Percentiles rank a stretch among this genome's conserved stretches.
Conservation (phyloP, 1,140 invertebrate species). For the Meteorus sp. region DNA sequence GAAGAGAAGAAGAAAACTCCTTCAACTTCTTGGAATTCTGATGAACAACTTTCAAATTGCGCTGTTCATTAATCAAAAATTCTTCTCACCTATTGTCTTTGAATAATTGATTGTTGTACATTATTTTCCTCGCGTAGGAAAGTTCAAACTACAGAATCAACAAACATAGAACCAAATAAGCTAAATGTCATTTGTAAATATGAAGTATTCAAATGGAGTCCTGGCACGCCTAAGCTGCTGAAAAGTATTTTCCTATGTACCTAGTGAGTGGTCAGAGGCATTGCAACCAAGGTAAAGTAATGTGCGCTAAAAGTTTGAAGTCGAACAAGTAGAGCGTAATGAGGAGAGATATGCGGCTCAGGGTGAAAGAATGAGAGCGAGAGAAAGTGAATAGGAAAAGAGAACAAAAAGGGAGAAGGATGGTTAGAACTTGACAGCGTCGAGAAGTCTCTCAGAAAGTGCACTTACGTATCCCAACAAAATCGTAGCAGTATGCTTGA, state of each 20-base stretch:
- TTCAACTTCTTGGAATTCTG: background rate
- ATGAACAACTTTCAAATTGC: background rate
- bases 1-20: too few species aligned
- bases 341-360: too few species aligned
- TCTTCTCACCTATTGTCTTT: background rate
- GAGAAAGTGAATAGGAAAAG: slow-evolving; percentile 10
- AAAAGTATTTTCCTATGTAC: slow-evolving; percentile 19
- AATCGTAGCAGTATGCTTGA: slow-evolving; percentile 3
- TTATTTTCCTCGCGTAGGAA: background rate
- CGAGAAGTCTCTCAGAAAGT: slow-evolving; percentile 15
- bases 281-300: too few species aligned
- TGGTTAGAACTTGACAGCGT: slow-evolving; percentile 13
- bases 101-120: background rate
- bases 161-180: background rate
- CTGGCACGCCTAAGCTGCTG: background rate
- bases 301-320: slow-evolving; percentile 22
- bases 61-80: background rate
- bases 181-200: slow-evolving; percentile 1
- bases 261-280: background rate
- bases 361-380: slow-evolving; percentile 19
- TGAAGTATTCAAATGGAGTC: slow-evolving; percentile 5
- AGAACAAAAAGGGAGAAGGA: slow-evolving; percentile 13
- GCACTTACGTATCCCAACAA: slow-evolving; percentile 14
- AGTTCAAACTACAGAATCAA: too few species aligned
- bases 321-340: slow-evolving; percentile 27